Percentiles rank a stretch among this genome's conserved stretches.
These are phyloP conservation scores for Cryptocheilus praepositus DNA, from an alignment of 2,888 invertebrate species.

Conservation along the genomic window DNA sequence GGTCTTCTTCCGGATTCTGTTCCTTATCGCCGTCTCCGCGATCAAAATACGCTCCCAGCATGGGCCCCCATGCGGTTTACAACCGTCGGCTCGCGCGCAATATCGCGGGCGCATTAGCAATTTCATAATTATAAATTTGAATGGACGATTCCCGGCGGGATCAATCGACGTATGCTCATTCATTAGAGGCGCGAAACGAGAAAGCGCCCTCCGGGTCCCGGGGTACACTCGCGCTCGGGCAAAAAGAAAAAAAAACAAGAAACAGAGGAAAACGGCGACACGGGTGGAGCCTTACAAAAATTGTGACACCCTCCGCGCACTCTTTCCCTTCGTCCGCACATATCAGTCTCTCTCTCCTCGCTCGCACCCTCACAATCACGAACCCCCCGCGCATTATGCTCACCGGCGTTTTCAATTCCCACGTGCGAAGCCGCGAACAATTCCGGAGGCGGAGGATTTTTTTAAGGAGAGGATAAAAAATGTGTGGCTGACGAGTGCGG, in stretches of 20 bases:
- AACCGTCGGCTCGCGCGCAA: neutral
- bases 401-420: slow-evolving; percentile 42
- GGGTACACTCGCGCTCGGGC: neutral
- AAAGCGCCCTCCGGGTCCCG: slow-evolving; percentile 10
- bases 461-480: slow-evolving; percentile 7
- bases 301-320: slow-evolving; percentile 1
- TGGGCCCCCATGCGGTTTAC: neutral
- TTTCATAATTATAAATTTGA: slow-evolving; percentile 67
- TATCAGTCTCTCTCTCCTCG: neutral
- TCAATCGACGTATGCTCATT: slow-evolving; percentile 43
- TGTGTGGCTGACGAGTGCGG: neutral
- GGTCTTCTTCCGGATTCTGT: too few species aligned
- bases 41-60: neutral
- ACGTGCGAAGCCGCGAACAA: slow-evolving; percentile 25
- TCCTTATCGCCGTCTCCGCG: neutral
- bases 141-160: slow-evolving; percentile 49
- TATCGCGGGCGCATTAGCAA: slow-evolving; percentile 61
- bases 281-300: neutral
- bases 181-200: slow-evolving; percentile 55
- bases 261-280: neutral
- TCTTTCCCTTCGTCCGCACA: neutral
- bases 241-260: neutral
- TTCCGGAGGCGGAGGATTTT: neutral
- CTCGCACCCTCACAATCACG: slow-evolving; percentile 2
- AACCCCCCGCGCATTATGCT: slow-evolving; percentile 19